Conservation (phyloP, 1,140 invertebrate species). For the Drosophila malerkotliana region DNA sequence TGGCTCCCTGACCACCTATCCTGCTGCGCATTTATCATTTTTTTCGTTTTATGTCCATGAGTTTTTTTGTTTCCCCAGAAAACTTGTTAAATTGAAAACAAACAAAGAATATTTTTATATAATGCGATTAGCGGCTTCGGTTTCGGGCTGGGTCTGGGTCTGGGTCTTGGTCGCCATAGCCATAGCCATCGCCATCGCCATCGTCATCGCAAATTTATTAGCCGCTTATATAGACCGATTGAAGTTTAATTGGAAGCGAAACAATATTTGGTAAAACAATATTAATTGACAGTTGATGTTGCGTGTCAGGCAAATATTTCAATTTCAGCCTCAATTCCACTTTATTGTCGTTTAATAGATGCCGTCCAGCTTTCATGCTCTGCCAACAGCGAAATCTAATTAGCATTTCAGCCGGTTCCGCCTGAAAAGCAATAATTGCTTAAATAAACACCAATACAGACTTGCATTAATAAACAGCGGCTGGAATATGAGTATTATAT, state of each 20-base stretch:
- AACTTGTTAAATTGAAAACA: constrained; percentile 62
- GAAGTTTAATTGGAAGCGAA: constrained; percentile 53
- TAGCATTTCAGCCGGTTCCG: constrained; percentile 48
- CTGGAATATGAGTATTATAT: constrained; percentile 15
- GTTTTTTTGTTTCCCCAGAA: constrained; percentile 11
- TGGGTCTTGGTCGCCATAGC: constrained; percentile 2
- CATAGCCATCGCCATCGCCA: too few relatives aligned
- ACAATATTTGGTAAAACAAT: constrained; percentile 24
- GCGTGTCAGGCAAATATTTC: constrained; percentile 47
- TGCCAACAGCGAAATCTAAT: constrained; percentile 58
- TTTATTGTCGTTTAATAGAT: constrained; percentile 43
- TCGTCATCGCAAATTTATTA: constrained; percentile 42
- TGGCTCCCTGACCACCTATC: not conserved
- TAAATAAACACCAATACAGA: constrained; percentile 71
- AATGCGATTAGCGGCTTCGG: constrained; percentile 58
- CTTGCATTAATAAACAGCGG: constrained; percentile 71
- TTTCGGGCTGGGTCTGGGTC: not conserved
- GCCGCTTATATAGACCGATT: constrained; percentile 27
- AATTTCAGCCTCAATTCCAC: constrained; percentile 26
- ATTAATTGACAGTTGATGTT: constrained; percentile 55
- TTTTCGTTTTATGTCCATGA: not conserved
- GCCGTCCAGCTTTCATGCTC: constrained; percentile 6
- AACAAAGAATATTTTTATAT: constrained; percentile 53
- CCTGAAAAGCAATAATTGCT: constrained; percentile 65
- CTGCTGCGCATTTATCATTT: constrained; percentile 17